phyloP scores from a whole-genome alignment of 2,113 vertebrate genomes.

The Romanogobio albipinnatus region DNA sequence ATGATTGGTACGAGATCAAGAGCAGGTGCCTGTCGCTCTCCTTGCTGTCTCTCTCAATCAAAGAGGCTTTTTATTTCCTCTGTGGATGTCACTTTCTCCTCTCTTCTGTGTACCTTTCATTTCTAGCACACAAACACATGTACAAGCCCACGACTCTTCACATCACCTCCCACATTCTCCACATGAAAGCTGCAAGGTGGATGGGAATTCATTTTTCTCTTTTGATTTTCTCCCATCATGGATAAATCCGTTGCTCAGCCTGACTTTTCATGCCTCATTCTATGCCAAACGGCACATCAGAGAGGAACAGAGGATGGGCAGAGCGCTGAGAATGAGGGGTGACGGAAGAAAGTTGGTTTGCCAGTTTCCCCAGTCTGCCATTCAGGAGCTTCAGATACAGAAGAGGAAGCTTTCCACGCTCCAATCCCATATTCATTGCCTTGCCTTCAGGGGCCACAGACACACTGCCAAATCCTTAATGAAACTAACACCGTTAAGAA shows the following conservation, averaged over 20 bases:
- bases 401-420: neutral
- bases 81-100: neutral
- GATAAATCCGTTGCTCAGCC: conserved; percentile 13
- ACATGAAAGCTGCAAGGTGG: conserved; percentile 10
- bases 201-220: neutral
- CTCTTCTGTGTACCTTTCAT: conserved; percentile 18
- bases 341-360: conserved; percentile 12
- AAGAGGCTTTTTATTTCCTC: conserved; percentile 19
- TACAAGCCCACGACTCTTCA: conserved; percentile 19
- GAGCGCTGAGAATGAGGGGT: neutral
- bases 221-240: conserved; percentile 32
- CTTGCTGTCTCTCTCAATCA: neutral
- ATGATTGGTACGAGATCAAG: conserved; percentile 3
- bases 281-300: conserved; percentile 18
- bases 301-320: neutral
- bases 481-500: conserved; percentile 4
- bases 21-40: neutral
- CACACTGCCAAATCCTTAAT: conserved; percentile 26
- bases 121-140: neutral
- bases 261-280: neutral
- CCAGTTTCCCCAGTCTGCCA: neutral
- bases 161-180: conserved; percentile 10
- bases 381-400: neutral
- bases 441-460: neutral
- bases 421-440: neutral